Conservation (phyloP, 2,888 invertebrate genomes). For the Cactoblastis cactorum region DNA sequence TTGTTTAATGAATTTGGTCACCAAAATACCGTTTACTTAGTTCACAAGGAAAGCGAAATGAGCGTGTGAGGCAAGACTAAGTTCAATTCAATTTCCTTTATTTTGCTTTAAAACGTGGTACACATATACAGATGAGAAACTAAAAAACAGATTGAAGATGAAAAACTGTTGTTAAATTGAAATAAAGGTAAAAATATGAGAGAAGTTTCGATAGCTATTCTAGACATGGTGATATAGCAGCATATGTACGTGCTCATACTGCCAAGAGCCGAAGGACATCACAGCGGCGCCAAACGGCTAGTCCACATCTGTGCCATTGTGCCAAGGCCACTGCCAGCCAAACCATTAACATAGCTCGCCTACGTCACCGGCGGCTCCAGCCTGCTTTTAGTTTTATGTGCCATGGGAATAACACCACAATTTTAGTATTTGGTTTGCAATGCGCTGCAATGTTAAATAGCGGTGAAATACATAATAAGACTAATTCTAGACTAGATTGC, state of each 20-base stretch:
- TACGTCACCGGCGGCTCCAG: conserved; percentile 30
- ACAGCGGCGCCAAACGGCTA: conserved; percentile 28
- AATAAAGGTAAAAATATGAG: too few species aligned
- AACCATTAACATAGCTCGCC: conserved; percentile 45
- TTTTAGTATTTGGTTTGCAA: neutral
- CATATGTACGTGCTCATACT: neutral
- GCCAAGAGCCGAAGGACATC: conserved; percentile 27
- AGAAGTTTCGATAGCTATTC: too few species aligned
- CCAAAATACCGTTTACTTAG: neutral
- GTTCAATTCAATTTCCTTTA: too few species aligned
- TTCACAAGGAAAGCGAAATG: neutral
- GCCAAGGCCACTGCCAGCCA: conserved; percentile 44
- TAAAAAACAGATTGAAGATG: too few species aligned
- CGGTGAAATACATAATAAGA: neutral
- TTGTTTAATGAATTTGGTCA: neutral
- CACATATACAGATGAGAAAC: too few species aligned
- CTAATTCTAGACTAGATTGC: too few species aligned
- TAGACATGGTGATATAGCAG: neutral
- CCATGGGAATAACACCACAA: conserved; percentile 17
- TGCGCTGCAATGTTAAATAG: neutral
- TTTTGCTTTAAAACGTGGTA: too few species aligned
- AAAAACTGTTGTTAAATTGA: too few species aligned
- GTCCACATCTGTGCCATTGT: conserved; percentile 45
- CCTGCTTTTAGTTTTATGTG: conserved; percentile 27
- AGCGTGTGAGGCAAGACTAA: too few species aligned